These are phyloP conservation scores for Ferrisia virgata DNA, from an alignment of 2,888 invertebrate species.

Conservation along the genomic window DNA sequence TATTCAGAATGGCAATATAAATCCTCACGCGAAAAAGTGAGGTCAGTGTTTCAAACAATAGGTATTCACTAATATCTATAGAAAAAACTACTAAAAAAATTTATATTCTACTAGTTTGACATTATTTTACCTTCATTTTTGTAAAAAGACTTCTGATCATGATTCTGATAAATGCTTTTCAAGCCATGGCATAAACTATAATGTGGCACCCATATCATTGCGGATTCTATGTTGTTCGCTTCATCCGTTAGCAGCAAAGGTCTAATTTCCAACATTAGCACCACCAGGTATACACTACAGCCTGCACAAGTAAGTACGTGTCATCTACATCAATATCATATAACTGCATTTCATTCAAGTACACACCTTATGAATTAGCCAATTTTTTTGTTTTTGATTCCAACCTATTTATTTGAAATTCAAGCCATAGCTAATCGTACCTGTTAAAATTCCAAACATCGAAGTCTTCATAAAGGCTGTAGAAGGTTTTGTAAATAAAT, in stretches of 20 bases:
- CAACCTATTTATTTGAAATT: not conserved
- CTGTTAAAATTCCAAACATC: conserved; percentile 69
- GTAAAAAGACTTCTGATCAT: conserved; percentile 37
- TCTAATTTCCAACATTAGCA: conserved; percentile 65
- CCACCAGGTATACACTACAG: conserved; percentile 67
- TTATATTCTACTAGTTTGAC: no score
- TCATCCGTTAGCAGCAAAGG: conserved; percentile 60
- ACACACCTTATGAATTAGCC: no score
- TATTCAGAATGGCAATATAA: no score
- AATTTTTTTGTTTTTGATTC: no score
- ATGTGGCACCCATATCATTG: conserved; percentile 71
- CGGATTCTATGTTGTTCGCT: conserved; percentile 62
- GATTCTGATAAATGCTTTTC: conserved; percentile 47
- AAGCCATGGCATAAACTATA: conserved; percentile 58
- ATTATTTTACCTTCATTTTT: conserved; percentile 23
- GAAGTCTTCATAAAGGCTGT: conserved; percentile 72
- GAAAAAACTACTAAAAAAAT: no score
- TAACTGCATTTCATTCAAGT: no score
- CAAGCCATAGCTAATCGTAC: conserved; percentile 56
- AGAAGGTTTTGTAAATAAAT: conserved; percentile 69
- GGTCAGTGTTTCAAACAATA: no score
- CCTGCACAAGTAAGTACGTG: no score
- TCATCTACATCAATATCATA: no score
- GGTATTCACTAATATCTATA: no score
- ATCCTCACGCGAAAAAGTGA: no score